A percentile compares a stretch with the other conserved stretches of the same genome.
Evolutionary conservation across 2,888 invertebrate genomes (phyloP).

Genomic region (Sialis lutaria): DNA sequence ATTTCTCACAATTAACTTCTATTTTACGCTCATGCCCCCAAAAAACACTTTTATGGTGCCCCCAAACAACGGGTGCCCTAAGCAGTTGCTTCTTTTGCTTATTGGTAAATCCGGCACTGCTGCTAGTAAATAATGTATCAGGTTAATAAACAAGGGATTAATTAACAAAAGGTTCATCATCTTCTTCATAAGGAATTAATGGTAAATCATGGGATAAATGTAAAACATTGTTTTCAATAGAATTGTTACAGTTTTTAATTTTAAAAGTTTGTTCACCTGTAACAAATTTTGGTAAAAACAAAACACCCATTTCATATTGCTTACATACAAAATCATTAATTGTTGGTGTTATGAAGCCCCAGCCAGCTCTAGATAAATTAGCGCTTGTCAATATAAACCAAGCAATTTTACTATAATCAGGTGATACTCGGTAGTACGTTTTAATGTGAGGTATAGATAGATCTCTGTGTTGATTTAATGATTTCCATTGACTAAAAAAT

Average conservation of each 20-base stretch:
- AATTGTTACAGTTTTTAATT: slow-evolving; percentile 9
- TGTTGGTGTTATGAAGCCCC: slow-evolving; percentile 57
- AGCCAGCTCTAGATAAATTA: slow-evolving; percentile 93
- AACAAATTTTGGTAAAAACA: slow-evolving; percentile 69
- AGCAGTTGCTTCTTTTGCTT: too few relatives aligned
- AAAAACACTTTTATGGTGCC: too few relatives aligned
- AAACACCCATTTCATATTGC: slow-evolving; percentile 83
- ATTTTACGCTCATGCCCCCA: too few relatives aligned
- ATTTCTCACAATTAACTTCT: too few relatives aligned
- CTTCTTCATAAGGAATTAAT: slow-evolving; percentile 44
- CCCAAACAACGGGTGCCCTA: too few relatives aligned
- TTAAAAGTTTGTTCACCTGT: slow-evolving; percentile 32
- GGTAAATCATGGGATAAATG: slow-evolving; percentile 75
- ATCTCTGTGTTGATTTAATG: slow-evolving; percentile 47
- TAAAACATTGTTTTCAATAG: slow-evolving; percentile 21
- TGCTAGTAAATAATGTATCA: too few relatives aligned
- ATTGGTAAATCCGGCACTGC: too few relatives aligned
- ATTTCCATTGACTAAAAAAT: slow-evolving; percentile 63
- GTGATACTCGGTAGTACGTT: slow-evolving; percentile 62
- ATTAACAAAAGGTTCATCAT: slow-evolving; percentile 49
- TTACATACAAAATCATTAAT: slow-evolving; percentile 49
- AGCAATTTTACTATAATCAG: slow-evolving; percentile 42
- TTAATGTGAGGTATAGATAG: slow-evolving; percentile 93
- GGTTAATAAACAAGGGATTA: too few relatives aligned
- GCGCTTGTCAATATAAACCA: slow-evolving; percentile 85